Evolutionary conservation across 2,888 invertebrate genomes (phyloP).

Genomic region (Clivina fossor): DNA sequence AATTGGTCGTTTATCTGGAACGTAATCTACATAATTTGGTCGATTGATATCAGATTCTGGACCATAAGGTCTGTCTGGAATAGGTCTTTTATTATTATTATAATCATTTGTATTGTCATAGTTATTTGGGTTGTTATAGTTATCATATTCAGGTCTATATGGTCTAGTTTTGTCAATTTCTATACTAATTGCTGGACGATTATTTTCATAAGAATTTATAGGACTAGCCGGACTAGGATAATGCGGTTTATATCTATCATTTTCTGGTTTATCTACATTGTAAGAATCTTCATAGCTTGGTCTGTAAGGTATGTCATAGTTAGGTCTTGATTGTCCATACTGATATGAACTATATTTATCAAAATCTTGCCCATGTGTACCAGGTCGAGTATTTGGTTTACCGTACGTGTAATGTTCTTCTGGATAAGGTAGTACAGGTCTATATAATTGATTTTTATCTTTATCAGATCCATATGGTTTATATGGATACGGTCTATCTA

Average conservation of each 20-base stretch:
- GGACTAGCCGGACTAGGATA: conserved; percentile 9
- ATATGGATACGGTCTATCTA: conserved; percentile 12
- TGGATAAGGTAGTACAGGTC: no score
- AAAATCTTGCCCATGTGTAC: background rate
- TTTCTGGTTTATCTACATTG: background rate
- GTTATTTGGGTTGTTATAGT: conserved; percentile 2
- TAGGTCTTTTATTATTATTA: conserved; percentile 3
- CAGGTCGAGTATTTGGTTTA: conserved; percentile 3
- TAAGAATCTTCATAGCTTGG: background rate
- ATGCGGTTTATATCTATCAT: background rate
- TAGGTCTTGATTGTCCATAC: background rate
- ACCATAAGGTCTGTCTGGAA: background rate
- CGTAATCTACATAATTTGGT: no score
- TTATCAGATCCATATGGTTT: conserved; percentile 8
- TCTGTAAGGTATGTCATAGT: background rate
- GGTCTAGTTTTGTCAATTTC: conserved; percentile 1
- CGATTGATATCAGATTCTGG: background rate
- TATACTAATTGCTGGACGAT: conserved; percentile 9
- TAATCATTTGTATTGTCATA: background rate
- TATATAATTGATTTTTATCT: conserved; percentile 2
- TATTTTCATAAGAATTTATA: background rate
- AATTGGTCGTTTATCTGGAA: no score
- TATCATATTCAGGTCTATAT: background rate
- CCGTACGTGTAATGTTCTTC: no score
- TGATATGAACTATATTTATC: background rate